Base-by-base conservation (phyloP, 2,113 vertebrate genomes). In the Pseudois nayaur region DNA sequence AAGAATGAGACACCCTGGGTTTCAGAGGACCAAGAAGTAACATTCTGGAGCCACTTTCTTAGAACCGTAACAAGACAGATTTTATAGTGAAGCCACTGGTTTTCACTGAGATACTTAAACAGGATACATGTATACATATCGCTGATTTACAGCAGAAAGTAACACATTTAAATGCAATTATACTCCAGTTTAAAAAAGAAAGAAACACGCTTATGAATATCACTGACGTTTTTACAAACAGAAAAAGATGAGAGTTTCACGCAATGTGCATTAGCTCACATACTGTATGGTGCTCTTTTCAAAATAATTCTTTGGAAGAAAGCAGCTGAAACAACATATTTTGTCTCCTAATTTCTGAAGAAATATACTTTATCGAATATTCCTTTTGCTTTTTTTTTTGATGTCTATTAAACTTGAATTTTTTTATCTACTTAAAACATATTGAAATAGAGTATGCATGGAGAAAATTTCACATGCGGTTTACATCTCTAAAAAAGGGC, bases 191-290 rank as follows among this genome's bases (percentile, higher is more conserved):
- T 71, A 71, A 71, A 21, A 71, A 23, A 71, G n/a, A 40, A 71
- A 71, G n/a, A 71, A 40, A 40, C 19, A 40, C 2, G 0, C 8
- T 8, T 21, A 19, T 31, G n/a, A 4, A 8, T 12, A 8, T 13
- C 40, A 23, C 25, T 4, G 12, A 11, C 16, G 31, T 9, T 7
- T 33, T 89, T 36, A 74, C 40, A 36, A 64, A 60, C 27, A 55
- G 60, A 16, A 3, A 27, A 40, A 62, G 81, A 21, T 25, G 33
- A n/a, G 9, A 74, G 14, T 11, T 12, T 3, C 2, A 16, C 0
- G 0, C 0, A 4, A 27, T 5, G 6, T 25, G 3, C 5, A 9
- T 9, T 21, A 59, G 16, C 55, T 4, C 29, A 13, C 11, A 5
- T 11, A 14, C 5, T 16, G 12, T 3, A 31, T 0, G n/a, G 27